Evolutionary conservation across 2,888 invertebrate genomes (phyloP), one percentile per base, ranked within the genome.

Genomic region (Encarsia formosa): DNA sequence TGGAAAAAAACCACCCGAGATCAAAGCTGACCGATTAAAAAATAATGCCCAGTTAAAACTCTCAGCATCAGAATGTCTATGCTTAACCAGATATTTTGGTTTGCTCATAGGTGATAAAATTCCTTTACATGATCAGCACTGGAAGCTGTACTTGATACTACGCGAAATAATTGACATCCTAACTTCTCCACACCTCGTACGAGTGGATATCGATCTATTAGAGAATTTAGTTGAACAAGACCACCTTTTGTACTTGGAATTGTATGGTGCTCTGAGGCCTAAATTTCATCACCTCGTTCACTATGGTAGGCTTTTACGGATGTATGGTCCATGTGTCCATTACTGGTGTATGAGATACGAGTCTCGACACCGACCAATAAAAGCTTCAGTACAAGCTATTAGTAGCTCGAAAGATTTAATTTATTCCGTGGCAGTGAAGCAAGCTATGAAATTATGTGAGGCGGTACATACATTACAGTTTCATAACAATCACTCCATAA

Each of bases 41-140:
- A n/a, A 5, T 8, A 22, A 29, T 8, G n/a, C 52, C 18, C 35
- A 37, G 5, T 8, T 52, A 1, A 54, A 54, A 45, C 47, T 58
- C n/a, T n/a, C n/a, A n/a, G n/a, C n/a, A n/a, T n/a, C n/a, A n/a
- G n/a, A n/a, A n/a, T n/a, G n/a, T n/a, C n/a, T n/a, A n/a, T n/a
- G n/a, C n/a, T n/a, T n/a, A n/a, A n/a, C n/a, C n/a, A n/a, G n/a
- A n/a, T n/a, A 58, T 43, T 24, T 58, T 6, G 49, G 42, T 5
- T 22, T 57, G 16, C 49, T 57, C 5, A 52, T 57, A 29, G 54
- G 54, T 1, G 18, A 52, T 34, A 44, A 52, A 2, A 49, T 54
- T 18, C 9, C 29, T 22, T 9, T 15, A 13, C 35, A 43, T 22
- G 51, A 55, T 31, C 13, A 31, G 15, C 9, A 54, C 23, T 58